Conservation (phyloP, 2,113 vertebrate species). For the Chloropsis hardwickii region DNA sequence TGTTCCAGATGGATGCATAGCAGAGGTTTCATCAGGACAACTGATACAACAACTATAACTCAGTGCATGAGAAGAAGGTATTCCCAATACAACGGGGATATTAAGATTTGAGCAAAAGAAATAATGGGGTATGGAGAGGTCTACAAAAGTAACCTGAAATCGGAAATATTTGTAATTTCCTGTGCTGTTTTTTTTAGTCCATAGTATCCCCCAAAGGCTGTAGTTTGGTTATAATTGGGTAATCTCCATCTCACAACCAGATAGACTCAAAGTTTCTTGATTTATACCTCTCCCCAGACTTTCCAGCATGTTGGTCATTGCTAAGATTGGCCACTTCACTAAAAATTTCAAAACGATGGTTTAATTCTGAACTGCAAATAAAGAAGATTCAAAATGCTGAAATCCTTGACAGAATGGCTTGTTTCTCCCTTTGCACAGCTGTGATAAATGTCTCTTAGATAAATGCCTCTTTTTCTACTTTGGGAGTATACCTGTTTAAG, state of each 20-base stretch:
- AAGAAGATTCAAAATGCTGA: background rate
- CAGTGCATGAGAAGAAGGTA: background rate
- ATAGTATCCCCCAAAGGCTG: accelerated
- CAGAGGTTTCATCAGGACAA: background rate
- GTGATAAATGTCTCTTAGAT: background rate
- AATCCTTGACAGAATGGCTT: background rate
- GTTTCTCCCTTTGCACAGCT: background rate
- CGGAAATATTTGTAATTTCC: background rate
- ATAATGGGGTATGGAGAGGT: accelerated
- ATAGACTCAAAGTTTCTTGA: background rate
- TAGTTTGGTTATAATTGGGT: background rate
- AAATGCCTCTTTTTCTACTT: background rate
- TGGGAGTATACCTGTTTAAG: background rate
- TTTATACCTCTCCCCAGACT: background rate
- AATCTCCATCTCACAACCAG: background rate
- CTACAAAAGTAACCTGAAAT: background rate
- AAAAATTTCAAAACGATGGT: background rate
- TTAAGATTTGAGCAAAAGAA: background rate
- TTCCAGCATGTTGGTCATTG: too few relatives aligned
- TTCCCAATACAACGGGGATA: background rate
- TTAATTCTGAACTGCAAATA: background rate
- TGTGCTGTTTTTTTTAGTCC: background rate
- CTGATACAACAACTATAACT: background rate
- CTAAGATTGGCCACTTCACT: background rate
- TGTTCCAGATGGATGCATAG: background rate